These are phyloP conservation scores for Megamerina dolium DNA, from an alignment of 2,888 invertebrate species.

Conservation along the genomic window DNA sequence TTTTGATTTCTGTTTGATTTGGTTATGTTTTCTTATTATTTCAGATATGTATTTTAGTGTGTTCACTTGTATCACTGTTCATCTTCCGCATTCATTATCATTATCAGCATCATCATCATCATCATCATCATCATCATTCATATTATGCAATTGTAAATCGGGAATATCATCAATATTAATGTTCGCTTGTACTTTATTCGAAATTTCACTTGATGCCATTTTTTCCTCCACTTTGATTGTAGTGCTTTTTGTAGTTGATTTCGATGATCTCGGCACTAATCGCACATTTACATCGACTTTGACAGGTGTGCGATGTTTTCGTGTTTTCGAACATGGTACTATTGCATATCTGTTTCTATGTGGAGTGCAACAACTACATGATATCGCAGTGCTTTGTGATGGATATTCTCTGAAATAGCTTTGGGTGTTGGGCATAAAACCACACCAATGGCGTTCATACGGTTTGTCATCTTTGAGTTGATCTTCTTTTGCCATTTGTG, in stretches of 20 bases:
- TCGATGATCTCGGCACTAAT: constrained; percentile 65
- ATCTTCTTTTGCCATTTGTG: too few relatives aligned
- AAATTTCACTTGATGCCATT: too few relatives aligned
- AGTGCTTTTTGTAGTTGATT: too few relatives aligned
- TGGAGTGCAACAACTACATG: neutral
- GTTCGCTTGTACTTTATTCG: too few relatives aligned
- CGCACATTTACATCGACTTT: constrained; percentile 75
- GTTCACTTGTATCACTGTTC: neutral
- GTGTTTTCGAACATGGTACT: constrained; percentile 2
- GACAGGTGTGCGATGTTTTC: constrained; percentile 52
- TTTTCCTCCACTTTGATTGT: too few relatives aligned
- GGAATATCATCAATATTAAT: constrained; percentile 1
- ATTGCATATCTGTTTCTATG: constrained; percentile 3
- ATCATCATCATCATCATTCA: constrained; percentile 18
- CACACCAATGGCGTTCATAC: neutral
- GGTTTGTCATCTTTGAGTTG: too few relatives aligned
- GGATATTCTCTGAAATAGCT: too few relatives aligned
- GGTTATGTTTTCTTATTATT: too few relatives aligned
- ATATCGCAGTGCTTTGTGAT: neutral
- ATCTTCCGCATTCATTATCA: neutral
- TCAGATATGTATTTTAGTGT: neutral
- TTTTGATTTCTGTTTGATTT: too few relatives aligned
- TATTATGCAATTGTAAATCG: constrained; percentile 9
- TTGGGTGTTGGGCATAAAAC: neutral
- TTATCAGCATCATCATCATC: constrained; percentile 6